Evolutionary conservation across 2,113 vertebrate species (phyloP), one percentile per base, ranked within the genome.

Genomic region (Osmerus mordax): DNA sequence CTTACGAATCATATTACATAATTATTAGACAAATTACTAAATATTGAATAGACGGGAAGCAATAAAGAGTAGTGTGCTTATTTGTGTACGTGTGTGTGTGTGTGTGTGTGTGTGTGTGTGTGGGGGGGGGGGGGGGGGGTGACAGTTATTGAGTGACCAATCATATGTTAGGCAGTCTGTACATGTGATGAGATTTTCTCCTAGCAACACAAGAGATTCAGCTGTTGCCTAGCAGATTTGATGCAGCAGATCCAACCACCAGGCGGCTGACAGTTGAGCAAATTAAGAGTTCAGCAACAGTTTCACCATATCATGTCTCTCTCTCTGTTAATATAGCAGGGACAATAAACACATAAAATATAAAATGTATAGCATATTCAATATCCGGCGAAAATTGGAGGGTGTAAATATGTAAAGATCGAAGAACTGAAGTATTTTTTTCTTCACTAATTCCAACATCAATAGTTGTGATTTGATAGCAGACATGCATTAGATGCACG

Each of bases 221-320:
- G 69, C 56, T 77, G 77, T 82, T 79, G 81, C 81, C 70, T 74
- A 72, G 81, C 77, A 72, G 73, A 82, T 82, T 77, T 79, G 56
- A 71, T 28, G 23, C 14, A 32, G 32, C 29, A 47, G 51, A 65
- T 55, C 67, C 56, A 73, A 73, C 78, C 78, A 72, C 9, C 9
- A 47, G 41, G 2, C 7, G 73, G 54, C 19, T 54, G 25, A 8
- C 28, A 4, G 64, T 63, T 52, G 25, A 65, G 16, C 56, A 62
- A 16, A 11, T 47, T 36, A 61, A 55, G 65, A 55, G 63, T 25
- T 60, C 21, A 67, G 72, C 28, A 71, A 74, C 70, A 66, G 69
- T 41, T 56, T 72, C 59, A 65, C 70, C 25, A 28, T 28, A 28
- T 28, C 25, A 28, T 28, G 23, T 75, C 52, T 73, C 70, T 12